phyloP scores from a whole-genome alignment of 2,797 vertebrate species.

The Falco cherrug region DNA sequence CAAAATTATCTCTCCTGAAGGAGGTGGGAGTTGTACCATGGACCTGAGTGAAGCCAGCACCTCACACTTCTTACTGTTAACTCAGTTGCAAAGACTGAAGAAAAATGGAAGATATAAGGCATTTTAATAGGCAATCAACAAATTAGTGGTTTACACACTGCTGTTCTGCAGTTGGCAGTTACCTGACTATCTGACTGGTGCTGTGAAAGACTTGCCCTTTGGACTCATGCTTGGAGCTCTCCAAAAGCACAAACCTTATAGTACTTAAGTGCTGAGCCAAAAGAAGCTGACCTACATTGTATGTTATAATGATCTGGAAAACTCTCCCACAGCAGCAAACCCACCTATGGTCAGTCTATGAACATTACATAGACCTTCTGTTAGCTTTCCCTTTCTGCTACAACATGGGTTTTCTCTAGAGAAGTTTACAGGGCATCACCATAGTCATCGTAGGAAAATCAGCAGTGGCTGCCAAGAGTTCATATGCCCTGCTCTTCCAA shows the following conservation, averaged over 20 bases:
- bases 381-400: not conserved
- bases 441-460: not conserved
- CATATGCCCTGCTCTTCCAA: accelerated
- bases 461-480: not conserved
- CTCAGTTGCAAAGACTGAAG: not conserved
- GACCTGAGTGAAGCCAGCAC: not conserved
- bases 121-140: not conserved
- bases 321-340: not conserved
- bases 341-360: not conserved
- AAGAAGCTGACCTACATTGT: not conserved
- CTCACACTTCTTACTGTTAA: not conserved
- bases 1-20: not conserved
- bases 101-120: not conserved
- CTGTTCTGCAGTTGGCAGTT: too few relatives aligned
- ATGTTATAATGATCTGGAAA: accelerated
- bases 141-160: accelerated
- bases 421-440: not conserved
- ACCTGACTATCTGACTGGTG: not conserved
- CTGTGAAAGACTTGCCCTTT: too few relatives aligned
- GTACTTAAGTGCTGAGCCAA: not conserved
- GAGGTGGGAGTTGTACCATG: not conserved
- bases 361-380: not conserved
- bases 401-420: accelerated
- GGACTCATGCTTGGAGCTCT: not conserved
- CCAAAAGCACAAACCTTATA: not conserved